These are phyloP conservation scores for Ceriagrion tenellum DNA, from an alignment of 2,888 invertebrate genomes.

Conservation along the genomic window DNA sequence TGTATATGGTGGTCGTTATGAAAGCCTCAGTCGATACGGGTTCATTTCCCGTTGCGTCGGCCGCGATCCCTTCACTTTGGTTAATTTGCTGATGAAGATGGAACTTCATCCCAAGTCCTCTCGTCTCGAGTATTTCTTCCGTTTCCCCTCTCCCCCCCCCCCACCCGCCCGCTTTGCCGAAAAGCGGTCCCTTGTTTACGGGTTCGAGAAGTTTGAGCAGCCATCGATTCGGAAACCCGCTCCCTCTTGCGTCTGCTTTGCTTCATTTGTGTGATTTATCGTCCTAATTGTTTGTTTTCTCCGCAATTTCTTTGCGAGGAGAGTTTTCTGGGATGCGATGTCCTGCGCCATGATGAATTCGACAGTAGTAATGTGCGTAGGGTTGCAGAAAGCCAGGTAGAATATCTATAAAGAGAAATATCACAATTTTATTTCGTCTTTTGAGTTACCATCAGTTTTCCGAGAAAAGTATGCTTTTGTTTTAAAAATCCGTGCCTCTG, in stretches of 20 bases:
- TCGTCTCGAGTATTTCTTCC: not conserved
- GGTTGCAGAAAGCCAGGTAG: no score
- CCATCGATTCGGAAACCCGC: no score
- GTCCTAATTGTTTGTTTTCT: conserved; percentile 1
- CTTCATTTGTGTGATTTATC: not conserved
- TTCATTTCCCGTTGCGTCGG: not conserved
- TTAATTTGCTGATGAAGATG: not conserved
- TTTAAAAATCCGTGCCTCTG: no score
- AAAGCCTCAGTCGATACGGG: not conserved
- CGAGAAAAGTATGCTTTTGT: no score
- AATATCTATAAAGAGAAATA: no score
- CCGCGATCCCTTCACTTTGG: not conserved
- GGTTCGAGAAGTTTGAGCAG: not conserved
- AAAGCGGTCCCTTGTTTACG: not conserved
- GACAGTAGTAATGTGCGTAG: not conserved
- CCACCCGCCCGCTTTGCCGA: no score
- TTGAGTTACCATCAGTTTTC: no score
- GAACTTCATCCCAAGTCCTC: not conserved
- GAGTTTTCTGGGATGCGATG: not conserved
- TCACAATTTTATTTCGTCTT: no score
- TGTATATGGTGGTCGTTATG: not conserved
- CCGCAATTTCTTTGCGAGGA: not conserved
- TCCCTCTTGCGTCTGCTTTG: not conserved
- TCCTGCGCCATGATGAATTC: not conserved
- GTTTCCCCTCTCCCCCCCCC: not conserved